Percentiles rank a stretch among this genome's conserved stretches.
Conservation (phyloP, 2,797 vertebrate species). For the Neoniphon sammara region DNA sequence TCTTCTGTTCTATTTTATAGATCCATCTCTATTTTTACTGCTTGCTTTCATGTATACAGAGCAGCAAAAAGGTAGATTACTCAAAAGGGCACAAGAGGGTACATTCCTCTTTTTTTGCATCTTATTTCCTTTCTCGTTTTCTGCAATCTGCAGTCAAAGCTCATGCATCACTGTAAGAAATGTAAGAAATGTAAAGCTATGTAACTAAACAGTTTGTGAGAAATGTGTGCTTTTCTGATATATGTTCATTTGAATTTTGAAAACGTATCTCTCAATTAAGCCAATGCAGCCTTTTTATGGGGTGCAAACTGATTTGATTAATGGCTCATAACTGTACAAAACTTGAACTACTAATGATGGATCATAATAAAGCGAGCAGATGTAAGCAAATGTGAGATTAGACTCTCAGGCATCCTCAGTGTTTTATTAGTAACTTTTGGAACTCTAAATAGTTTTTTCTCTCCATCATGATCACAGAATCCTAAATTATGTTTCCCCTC, state of each 20-base stretch:
- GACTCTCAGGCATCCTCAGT: neutral
- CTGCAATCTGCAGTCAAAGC: too few relatives aligned
- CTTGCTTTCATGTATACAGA: too few relatives aligned
- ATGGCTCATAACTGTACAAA: neutral
- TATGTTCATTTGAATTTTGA: too few relatives aligned
- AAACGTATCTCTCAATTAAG: neutral
- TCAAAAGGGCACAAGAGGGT: too few relatives aligned
- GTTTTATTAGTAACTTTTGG: neutral
- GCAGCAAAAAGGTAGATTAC: too few relatives aligned
- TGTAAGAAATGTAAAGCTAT: too few relatives aligned
- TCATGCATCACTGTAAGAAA: too few relatives aligned
- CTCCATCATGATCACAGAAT: neutral
- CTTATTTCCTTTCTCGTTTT: too few relatives aligned
- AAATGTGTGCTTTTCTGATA: too few relatives aligned
- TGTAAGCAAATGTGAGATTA: neutral
- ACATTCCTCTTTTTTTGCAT: too few relatives aligned
- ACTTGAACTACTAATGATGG: neutral
- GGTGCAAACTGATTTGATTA: neutral
- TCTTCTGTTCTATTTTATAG: neutral
- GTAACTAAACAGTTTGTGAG: too few relatives aligned
- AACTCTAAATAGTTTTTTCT: constrained; percentile 6
- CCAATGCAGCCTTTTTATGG: too few relatives aligned
- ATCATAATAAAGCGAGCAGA: neutral
- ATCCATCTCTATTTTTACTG: neutral
- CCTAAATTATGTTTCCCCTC: constrained; percentile 13